These are phyloP conservation scores for Carcina quercana DNA, from an alignment of 2,888 invertebrate species.

Conservation along the genomic window DNA sequence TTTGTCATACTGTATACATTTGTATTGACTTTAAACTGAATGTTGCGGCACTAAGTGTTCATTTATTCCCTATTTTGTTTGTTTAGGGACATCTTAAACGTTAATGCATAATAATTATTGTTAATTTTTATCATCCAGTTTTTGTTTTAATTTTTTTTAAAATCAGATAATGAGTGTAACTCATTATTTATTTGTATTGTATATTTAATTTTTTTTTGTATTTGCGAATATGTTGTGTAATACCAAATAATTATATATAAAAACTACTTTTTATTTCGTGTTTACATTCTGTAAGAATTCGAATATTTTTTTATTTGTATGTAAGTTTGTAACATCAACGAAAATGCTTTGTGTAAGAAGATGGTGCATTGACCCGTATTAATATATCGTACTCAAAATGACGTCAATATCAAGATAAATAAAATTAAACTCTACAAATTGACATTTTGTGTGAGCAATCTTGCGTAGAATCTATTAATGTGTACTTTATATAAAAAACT, in stretches of 20 bases:
- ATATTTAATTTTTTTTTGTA: constrained; percentile 42
- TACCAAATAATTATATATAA: constrained; percentile 69
- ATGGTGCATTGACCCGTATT: too few species aligned
- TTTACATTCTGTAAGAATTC: constrained; percentile 53
- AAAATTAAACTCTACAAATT: too few species aligned
- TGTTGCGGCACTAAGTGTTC: constrained; percentile 60
- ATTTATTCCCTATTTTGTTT: constrained; percentile 35
- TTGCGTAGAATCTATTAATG: too few species aligned
- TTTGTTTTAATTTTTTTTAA: constrained; percentile 34
- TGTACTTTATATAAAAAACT: too few species aligned
- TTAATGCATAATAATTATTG: constrained; percentile 46
- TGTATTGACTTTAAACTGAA: constrained; percentile 32
- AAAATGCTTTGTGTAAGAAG: constrained; percentile 31
- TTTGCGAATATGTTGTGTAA: constrained; percentile 57
- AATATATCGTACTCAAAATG: too few species aligned
- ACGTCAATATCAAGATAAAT: too few species aligned
- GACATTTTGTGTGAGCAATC: too few species aligned
- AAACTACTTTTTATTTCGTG: constrained; percentile 53
- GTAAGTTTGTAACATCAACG: constrained; percentile 48
- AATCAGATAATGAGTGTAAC: constrained; percentile 54
- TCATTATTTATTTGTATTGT: too few species aligned
- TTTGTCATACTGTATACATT: constrained; percentile 46
- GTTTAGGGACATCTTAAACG: constrained; percentile 31
- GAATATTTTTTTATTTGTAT: constrained; percentile 50
- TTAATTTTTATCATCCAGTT: constrained; percentile 45